Percentiles rank a stretch among this genome's conserved stretches.
These are phyloP conservation scores for Amblyraja radiata DNA, from an alignment of 2,797 vertebrate species.

Conservation along the genomic window DNA sequence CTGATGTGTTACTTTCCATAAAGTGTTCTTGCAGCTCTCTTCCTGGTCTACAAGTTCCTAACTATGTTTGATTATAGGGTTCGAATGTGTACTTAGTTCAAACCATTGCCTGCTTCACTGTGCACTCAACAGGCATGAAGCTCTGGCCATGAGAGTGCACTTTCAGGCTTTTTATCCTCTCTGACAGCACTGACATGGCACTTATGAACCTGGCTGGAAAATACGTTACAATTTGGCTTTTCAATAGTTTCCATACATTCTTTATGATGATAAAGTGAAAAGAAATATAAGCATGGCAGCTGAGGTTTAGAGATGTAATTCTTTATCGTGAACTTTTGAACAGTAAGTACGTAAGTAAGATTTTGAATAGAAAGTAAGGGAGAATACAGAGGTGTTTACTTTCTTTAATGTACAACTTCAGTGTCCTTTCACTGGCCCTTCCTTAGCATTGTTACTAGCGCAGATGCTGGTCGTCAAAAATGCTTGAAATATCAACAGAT, in stretches of 20 bases:
- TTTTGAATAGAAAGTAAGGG: background rate
- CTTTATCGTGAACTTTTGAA: too few relatives aligned
- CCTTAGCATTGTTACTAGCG: background rate
- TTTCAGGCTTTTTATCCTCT: constrained; percentile 31
- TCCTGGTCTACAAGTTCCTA: background rate
- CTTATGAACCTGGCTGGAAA: background rate
- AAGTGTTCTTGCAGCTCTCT: constrained; percentile 7
- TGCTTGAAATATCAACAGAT: too few relatives aligned
- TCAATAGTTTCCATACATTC: constrained; percentile 2
- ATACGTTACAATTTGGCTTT: background rate
- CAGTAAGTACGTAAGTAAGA: too few relatives aligned
- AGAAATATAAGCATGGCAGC: background rate
- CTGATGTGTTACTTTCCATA: constrained; percentile 13
- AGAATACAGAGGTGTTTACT: background rate
- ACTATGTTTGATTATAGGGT: constrained; percentile 23
- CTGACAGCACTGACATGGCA: background rate
- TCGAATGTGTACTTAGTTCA: background rate
- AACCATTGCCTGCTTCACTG: constrained; percentile 20
- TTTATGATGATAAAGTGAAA: background rate
- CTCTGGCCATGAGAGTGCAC: constrained; percentile 8
- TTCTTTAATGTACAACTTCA: background rate
- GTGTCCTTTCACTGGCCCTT: background rate
- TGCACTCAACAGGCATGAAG: constrained; percentile 6
- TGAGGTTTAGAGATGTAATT: too few relatives aligned
- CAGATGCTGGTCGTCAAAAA: too few relatives aligned